Evolutionary conservation across 2,888 invertebrate genomes (phyloP), one percentile per base, ranked within the genome.

Genomic region (Drosophila macrospina): DNA sequence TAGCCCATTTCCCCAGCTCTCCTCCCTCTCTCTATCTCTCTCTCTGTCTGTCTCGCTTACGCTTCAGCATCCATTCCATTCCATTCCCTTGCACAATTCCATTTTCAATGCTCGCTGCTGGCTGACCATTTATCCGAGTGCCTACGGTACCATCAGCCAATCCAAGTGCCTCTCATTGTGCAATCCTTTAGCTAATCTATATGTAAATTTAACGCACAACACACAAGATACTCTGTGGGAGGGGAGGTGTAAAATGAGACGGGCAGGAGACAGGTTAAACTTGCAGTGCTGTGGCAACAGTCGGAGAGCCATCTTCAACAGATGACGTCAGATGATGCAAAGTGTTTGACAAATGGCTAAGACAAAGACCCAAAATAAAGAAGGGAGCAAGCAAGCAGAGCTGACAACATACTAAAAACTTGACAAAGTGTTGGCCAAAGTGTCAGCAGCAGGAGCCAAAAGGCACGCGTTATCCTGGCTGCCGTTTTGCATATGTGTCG

Each of bases 391-490:
- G 67, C 65, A 68, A 66, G 62, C 5, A 42, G 24, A 34, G 15
- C 76, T 80, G 85, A 88, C 85, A 85, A 84, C 81, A 79, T 85
- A 83, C 85, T 88, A 85, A 88, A 86, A 88, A 88, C 69, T 86
- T 86, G 86, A 86, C 86, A 86, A 86, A 86, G 87, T 84, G 88
- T 80, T 84, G 85, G 89, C 87, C 80, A 41, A 54, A 86, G 82
- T 86, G 86, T 86, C 86, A 82, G 71, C 51, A 34, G 50, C 54
- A 61, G 48, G 39, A 57, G 47, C 52, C 51, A 47, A 47, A 47
- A 41, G 56, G 42, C 67, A 50, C 67, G 71, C 56, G 30, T 45
- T 67, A 76, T 70, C 70, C 81, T 80, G 62, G 59, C 54, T 56
- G 51, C 71, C 55, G 45, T 51, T 78, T 78, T 81, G 85, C 88